phyloP scores from a whole-genome alignment of 2,113 vertebrate genomes.

The Melanocharis versteri region DNA sequence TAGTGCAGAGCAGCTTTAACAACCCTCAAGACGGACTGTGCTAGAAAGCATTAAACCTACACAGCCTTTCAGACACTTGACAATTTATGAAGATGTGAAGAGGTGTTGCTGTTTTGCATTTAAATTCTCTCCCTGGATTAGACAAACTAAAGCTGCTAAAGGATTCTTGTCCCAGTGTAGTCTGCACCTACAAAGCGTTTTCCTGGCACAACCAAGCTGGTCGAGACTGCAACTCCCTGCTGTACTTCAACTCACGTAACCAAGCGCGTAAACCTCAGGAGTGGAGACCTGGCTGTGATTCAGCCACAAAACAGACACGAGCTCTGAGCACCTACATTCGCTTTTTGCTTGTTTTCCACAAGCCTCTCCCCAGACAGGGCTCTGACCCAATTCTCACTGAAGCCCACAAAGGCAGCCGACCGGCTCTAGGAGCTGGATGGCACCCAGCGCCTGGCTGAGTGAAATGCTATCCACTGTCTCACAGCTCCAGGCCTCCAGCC shows the following conservation, averaged over 20 bases:
- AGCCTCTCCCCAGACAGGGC: not conserved
- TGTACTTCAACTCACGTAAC: rapidly evolving
- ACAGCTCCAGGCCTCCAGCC: not conserved
- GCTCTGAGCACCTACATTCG: not conserved
- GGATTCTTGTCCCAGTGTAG: not conserved
- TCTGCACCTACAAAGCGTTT: not conserved
- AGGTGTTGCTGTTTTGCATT: not conserved
- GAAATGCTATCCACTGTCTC: not conserved
- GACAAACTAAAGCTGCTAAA: not conserved
- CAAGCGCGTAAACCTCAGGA: not conserved
- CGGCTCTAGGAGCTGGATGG: not conserved
- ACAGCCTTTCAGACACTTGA: not conserved
- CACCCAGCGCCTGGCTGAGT: not conserved
- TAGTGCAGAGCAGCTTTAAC: not conserved
- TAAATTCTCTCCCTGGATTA: not conserved
- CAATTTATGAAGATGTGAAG: not conserved
- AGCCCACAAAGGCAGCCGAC: not conserved
- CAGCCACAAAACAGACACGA: not conserved
- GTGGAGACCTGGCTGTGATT: not conserved
- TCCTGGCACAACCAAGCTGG: not conserved
- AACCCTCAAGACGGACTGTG: not conserved
- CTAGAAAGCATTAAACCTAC: not conserved
- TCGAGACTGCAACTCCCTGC: rapidly evolving
- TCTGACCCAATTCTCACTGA: slow-evolving; percentile 4
- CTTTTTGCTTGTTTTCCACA: not conserved